These are phyloP conservation scores for Mobula hypostoma DNA, from an alignment of 2,113 vertebrate species.

Conservation along the genomic window DNA sequence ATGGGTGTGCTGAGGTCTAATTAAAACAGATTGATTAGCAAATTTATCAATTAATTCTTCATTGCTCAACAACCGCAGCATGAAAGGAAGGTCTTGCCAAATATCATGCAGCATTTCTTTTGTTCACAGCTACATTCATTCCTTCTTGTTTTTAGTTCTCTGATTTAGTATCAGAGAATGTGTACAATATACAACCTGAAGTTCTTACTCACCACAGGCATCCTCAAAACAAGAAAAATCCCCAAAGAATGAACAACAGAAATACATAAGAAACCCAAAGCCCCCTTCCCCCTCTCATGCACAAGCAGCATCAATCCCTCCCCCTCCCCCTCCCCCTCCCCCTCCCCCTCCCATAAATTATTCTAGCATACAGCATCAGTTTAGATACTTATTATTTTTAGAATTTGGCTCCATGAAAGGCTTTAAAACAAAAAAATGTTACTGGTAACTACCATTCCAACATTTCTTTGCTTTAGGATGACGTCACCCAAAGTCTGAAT, in stretches of 20 bases:
- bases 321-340: no score
- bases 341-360: no score
- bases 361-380: not conserved
- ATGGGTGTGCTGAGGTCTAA: not conserved
- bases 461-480: not conserved
- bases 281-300: no score
- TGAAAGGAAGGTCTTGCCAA: not conserved
- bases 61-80: not conserved
- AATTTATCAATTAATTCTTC: not conserved
- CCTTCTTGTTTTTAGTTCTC: not conserved
- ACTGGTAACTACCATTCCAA: not conserved
- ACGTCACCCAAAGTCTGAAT: not conserved
- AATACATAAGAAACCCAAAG: no score
- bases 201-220: no score
- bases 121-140: not conserved
- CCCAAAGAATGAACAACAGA: no score
- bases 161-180: not conserved
- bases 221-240: no score
- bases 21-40: not conserved
- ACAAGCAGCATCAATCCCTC: no score
- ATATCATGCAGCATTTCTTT: not conserved
- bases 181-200: no score
- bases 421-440: not conserved
- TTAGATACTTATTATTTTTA: not conserved
- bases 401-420: not conserved